Evolutionary conservation across 1,140 invertebrate species (phyloP).

Genomic region (Tetranychus cinnabarinus): DNA sequence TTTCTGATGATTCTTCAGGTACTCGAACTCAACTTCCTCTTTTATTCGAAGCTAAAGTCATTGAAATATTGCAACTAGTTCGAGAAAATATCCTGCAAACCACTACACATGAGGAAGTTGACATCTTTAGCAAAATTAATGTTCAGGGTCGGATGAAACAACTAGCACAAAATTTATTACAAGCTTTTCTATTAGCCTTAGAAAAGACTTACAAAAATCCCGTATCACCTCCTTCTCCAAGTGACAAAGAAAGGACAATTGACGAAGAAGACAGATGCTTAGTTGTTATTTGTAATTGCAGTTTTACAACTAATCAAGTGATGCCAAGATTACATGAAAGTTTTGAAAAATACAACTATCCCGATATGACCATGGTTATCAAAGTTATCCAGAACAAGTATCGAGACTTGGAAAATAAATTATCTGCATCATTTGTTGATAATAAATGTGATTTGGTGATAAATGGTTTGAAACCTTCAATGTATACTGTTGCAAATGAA

Average conservation of each 20-base stretch:
- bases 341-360: slow-evolving; percentile 40
- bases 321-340: slow-evolving; percentile 38
- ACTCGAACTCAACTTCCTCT: slow-evolving; percentile 63
- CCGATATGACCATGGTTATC: slow-evolving; percentile 32
- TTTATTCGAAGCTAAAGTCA: slow-evolving; percentile 52
- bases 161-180: slow-evolving; percentile 39
- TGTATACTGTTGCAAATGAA: slow-evolving; percentile 35
- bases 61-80: slow-evolving; percentile 56
- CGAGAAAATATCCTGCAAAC: slow-evolving; percentile 52
- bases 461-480: slow-evolving; percentile 76
- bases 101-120: slow-evolving; percentile 5
- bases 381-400: slow-evolving; percentile 20
- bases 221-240: neutral
- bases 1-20: slow-evolving; percentile 50
- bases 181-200: slow-evolving; percentile 20
- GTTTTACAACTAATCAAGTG: slow-evolving; percentile 46
- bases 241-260: neutral
- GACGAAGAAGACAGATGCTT: slow-evolving; percentile 42
- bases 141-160: slow-evolving; percentile 22
- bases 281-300: slow-evolving; percentile 68
- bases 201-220: slow-evolving; percentile 8
- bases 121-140: slow-evolving; percentile 17
- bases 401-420: slow-evolving; percentile 20
- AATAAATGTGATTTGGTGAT: slow-evolving; percentile 75
- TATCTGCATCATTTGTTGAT: slow-evolving; percentile 47